Evolutionary conservation across 2,888 invertebrate genomes (phyloP), one percentile per base, ranked within the genome.

Genomic region (Brachyptera putata): DNA sequence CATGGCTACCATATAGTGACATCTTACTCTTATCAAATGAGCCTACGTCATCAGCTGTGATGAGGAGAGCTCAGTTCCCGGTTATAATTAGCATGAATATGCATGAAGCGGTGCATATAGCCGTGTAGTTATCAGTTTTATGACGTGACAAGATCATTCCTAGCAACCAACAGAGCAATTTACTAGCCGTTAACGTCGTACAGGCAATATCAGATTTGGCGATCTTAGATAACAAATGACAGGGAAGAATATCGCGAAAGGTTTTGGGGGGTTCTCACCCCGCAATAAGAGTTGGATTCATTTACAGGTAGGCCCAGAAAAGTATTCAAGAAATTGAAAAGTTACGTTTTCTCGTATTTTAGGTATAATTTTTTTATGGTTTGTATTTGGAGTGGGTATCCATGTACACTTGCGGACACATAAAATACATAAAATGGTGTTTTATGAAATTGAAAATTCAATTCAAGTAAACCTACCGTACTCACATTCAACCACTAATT

Each of bases 241-340:
- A 2, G 34, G 34, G 16, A 53, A 22, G 14, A 34, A 36, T 36
- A 34, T 53, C 11, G 30, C 53, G 18, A 30, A 22, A n/a, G 36
- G 36, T 34, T 53, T 53, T 21, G 18, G 36, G 3, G 53, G 53
- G 7, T 53, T 53, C 53, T 34, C 53, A 18, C 53, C 53, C 11
- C 53, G 53, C 5, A 21, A 21, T 13, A 53, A 13, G 36, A 53
- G 34, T 36, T 36, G 53, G 21, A 53, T 53, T 34, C 16, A 53
- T 14, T 22, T 53, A 16, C 53, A 53, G 53, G 53, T 53, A 53
- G 1, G 3, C 18, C 2, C n/a, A 50, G 13, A 5, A n/a, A 22
- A 13, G 16, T 14, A 9, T 13, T 24, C 22, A 3, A 50, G 16
- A 16, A 9, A 26, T 26, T 50, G 30, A 48, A 25, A 24, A n/a